phyloP scores from a whole-genome alignment of 1,140 invertebrate species.

The Drosophila obscura region DNA sequence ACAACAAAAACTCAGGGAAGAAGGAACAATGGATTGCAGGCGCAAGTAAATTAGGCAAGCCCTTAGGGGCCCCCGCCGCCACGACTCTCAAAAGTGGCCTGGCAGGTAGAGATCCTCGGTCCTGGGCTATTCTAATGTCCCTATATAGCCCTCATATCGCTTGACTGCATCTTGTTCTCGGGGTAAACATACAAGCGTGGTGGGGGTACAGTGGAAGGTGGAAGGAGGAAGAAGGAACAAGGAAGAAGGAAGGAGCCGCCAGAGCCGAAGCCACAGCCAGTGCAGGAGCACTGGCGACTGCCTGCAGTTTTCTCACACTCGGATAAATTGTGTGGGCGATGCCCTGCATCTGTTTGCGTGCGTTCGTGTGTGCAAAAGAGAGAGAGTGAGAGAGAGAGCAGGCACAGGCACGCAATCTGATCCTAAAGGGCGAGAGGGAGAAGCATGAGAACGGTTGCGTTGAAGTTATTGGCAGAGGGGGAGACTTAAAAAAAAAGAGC shows the following conservation, averaged over 20 bases:
- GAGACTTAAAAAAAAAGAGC: too few relatives aligned
- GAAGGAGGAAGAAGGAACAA: constrained; percentile 22
- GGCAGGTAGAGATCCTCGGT: constrained; percentile 54
- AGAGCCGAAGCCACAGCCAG: constrained; percentile 4
- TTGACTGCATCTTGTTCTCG: constrained; percentile 67
- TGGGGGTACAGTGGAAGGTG: neutral
- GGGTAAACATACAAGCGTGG: constrained; percentile 23
- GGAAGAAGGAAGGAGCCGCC: constrained; percentile 24
- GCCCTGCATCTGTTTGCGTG: constrained; percentile 28
- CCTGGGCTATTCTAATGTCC: constrained; percentile 67
- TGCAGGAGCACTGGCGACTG: constrained; percentile 27
- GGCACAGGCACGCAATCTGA: constrained; percentile 24
- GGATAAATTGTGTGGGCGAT: constrained; percentile 65
- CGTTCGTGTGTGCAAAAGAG: constrained; percentile 53
- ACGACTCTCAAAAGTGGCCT: constrained; percentile 54
- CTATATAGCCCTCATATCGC: constrained; percentile 56
- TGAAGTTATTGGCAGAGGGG: too few relatives aligned
- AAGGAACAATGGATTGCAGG: constrained; percentile 52
- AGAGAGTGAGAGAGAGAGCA: constrained; percentile 42
- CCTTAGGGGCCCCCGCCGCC: constrained; percentile 6
- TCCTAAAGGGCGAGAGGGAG: too few relatives aligned
- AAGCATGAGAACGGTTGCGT: too few relatives aligned
- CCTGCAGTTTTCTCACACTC: constrained; percentile 72
- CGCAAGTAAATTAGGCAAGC: constrained; percentile 82
- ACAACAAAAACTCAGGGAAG: constrained; percentile 12